phyloP scores from a whole-genome alignment of 2,888 invertebrate genomes.

The Omphaloscelis lunosa region DNA sequence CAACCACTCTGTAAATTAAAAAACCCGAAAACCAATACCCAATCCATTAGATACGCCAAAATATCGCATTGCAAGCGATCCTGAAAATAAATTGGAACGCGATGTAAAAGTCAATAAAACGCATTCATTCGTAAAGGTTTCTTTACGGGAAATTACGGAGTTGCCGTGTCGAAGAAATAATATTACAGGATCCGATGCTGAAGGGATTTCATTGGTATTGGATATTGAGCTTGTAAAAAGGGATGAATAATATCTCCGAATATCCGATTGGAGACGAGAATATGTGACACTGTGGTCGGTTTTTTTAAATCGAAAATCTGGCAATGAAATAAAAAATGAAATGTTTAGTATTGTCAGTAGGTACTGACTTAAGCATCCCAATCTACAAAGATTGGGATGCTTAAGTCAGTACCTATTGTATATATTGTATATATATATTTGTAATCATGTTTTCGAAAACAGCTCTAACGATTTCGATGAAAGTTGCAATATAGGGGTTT shows the following conservation, averaged over 20 bases:
- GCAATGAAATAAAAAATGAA: too few species aligned
- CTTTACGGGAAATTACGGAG: constrained; percentile 42
- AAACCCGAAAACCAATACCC: constrained; percentile 1
- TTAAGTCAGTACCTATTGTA: too few species aligned
- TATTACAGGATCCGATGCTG: constrained; percentile 22
- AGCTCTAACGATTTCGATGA: too few species aligned
- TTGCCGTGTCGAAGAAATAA: constrained; percentile 9
- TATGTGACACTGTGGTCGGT: background rate
- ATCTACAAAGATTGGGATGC: too few species aligned
- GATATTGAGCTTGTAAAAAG: constrained; percentile 16
- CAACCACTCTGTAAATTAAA: constrained; percentile 10
- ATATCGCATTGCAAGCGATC: constrained; percentile 21
- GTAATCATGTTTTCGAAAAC: too few species aligned
- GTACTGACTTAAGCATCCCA: too few species aligned
- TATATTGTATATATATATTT: too few species aligned
- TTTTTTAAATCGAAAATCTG: background rate
- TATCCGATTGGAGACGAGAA: background rate
- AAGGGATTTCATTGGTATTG: constrained; percentile 22
- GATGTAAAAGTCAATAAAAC: constrained; percentile 53
- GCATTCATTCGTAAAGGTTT: constrained; percentile 39
- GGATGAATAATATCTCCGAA: constrained; percentile 9
- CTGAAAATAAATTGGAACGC: constrained; percentile 28
- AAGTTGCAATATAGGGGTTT: too few species aligned
- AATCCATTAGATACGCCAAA: constrained; percentile 29
- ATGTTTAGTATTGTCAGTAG: background rate